These are phyloP conservation scores for Phrynosoma blainvillii DNA, from an alignment of 2,113 vertebrate species.

Conservation along the genomic window DNA sequence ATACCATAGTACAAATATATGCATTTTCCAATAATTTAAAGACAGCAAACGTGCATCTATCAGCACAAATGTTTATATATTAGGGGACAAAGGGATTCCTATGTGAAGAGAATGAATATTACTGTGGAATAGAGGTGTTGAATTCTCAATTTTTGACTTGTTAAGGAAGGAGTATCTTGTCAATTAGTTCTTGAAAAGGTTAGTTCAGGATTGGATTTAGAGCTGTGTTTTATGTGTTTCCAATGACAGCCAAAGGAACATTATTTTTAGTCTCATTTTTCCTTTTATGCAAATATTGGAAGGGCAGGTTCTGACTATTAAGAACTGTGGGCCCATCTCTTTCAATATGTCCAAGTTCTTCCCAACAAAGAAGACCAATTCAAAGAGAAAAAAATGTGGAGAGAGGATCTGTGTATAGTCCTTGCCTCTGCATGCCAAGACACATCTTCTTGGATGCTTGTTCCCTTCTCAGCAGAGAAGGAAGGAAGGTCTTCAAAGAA, in stretches of 20 bases:
- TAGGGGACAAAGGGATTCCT: neutral
- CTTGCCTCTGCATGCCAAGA: slow-evolving; percentile 47
- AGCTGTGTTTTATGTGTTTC: neutral
- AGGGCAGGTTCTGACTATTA: slow-evolving; percentile 44
- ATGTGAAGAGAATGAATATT: neutral
- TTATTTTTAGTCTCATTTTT: slow-evolving; percentile 27
- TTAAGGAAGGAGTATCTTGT: slow-evolving; percentile 34
- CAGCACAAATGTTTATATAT: slow-evolving; percentile 12
- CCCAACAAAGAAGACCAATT: slow-evolving; percentile 51
- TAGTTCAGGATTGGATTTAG: neutral
- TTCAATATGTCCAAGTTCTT: slow-evolving; percentile 47
- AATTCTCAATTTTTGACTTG: accelerated
- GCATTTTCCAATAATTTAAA: slow-evolving; percentile 24
- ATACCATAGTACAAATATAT: neutral
- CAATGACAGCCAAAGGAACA: neutral
- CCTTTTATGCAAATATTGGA: slow-evolving; percentile 43
- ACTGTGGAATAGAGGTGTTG: slow-evolving; percentile 8
- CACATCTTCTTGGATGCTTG: slow-evolving; percentile 53
- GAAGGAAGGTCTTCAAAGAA: slow-evolving; percentile 23
- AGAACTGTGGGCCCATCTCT: slow-evolving; percentile 47
- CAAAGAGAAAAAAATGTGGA: slow-evolving; percentile 46
- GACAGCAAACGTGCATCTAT: slow-evolving; percentile 6
- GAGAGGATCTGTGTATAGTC: slow-evolving; percentile 59
- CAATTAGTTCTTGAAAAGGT: neutral
- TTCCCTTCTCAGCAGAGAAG: slow-evolving; percentile 61